Conservation (phyloP, 2,113 vertebrate genomes). For the Sturnira hondurensis region DNA sequence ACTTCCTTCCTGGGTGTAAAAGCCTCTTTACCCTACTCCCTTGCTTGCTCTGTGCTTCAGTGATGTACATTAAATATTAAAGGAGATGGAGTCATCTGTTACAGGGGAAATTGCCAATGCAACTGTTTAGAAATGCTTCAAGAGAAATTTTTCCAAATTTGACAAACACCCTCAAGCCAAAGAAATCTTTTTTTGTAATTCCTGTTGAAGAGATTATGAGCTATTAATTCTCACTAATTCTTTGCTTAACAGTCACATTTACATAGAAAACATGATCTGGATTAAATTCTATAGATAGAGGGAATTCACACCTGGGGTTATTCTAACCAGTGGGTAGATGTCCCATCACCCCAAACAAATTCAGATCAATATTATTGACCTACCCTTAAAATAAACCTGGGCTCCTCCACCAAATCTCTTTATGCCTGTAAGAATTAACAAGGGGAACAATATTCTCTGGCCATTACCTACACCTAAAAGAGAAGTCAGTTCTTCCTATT, state of each 20-base stretch:
- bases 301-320: slow-evolving; percentile 39
- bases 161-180: background rate
- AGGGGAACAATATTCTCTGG: slow-evolving; percentile 66
- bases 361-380: slow-evolving; percentile 70
- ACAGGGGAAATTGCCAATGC: background rate
- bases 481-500: slow-evolving; percentile 71
- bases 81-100: background rate
- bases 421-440: slow-evolving; percentile 69
- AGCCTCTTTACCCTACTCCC: background rate
- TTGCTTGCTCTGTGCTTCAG: background rate
- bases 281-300: slow-evolving; percentile 56
- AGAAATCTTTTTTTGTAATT: background rate
- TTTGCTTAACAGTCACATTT: slow-evolving; percentile 63
- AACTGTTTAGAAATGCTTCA: background rate
- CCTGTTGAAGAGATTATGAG: slow-evolving; percentile 43
- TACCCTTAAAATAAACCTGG: background rate
- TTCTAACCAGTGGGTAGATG: slow-evolving; percentile 48
- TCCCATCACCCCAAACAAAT: slow-evolving; percentile 49
- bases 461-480: slow-evolving; percentile 73
- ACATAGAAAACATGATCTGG: slow-evolving; percentile 52
- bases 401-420: slow-evolving; percentile 66
- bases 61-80: background rate
- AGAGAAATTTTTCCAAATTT: background rate
- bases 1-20: background rate
- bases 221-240: slow-evolving; percentile 22